Conservation (phyloP, 2,888 invertebrate genomes). For the Drosophila quinaria region DNA sequence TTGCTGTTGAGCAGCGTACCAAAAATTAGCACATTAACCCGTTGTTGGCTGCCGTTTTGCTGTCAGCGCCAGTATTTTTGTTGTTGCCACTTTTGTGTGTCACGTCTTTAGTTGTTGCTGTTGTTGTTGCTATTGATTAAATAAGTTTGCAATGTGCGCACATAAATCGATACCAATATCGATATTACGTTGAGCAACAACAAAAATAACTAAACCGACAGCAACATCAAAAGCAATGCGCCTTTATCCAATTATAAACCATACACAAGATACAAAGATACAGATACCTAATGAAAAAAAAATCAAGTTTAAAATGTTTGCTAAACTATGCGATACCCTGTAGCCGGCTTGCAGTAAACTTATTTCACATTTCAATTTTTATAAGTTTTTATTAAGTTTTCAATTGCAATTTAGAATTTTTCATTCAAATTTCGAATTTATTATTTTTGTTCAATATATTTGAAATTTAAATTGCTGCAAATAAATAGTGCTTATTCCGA, state of each 20-base stretch:
- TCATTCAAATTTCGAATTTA: background rate
- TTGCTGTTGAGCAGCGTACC: conserved; percentile 33
- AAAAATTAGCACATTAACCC: conserved; percentile 80
- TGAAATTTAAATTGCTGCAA: too few relatives aligned
- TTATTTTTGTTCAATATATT: background rate
- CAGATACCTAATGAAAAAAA: conserved; percentile 24
- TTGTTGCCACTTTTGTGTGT: conserved; percentile 41
- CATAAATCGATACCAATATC: conserved; percentile 59
- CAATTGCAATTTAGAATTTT: background rate
- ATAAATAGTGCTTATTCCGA: too few relatives aligned
- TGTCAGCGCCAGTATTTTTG: conserved; percentile 24
- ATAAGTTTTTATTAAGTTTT: background rate
- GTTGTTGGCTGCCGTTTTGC: conserved; percentile 48
- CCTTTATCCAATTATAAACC: conserved; percentile 64
- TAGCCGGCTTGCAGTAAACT: background rate
- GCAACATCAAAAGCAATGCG: conserved; percentile 48
- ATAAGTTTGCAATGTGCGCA: conserved; percentile 59
- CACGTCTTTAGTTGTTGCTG: conserved; percentile 40
- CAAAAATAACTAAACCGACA: background rate
- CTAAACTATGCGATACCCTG: conserved; percentile 5
- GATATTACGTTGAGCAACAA: conserved; percentile 42
- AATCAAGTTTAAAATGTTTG: background rate
- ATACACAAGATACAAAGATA: conserved; percentile 35
- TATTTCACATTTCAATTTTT: background rate
- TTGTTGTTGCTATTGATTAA: conserved; percentile 69